Conservation (phyloP, 2,113 vertebrate species). For the Psittacus erithacus region DNA sequence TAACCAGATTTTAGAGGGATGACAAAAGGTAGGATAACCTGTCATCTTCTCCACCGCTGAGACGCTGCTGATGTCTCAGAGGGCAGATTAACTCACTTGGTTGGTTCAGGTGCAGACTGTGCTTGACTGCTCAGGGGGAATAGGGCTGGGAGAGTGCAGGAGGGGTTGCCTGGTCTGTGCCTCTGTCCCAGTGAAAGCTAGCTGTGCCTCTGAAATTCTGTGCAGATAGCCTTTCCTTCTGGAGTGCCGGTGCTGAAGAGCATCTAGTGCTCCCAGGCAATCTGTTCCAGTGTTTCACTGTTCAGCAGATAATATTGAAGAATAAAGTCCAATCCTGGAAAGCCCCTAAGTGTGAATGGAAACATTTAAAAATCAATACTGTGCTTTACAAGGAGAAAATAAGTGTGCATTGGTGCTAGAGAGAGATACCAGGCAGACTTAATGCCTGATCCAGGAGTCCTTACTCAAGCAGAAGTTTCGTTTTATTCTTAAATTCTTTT, state of each 20-base stretch:
- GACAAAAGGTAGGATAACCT: neutral
- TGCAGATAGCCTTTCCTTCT: neutral
- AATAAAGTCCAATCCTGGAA: constrained; percentile 46
- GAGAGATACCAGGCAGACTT: neutral
- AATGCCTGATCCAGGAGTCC: neutral
- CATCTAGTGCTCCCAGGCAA: neutral
- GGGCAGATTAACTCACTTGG: neutral
- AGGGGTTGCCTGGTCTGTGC: neutral
- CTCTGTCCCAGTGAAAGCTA: neutral
- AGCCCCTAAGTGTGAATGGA: constrained; percentile 53
- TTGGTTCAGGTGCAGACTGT: neutral
- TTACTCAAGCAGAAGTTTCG: constrained; percentile 31
- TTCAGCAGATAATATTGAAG: constrained; percentile 14
- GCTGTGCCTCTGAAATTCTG: neutral
- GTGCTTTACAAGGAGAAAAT: constrained; percentile 59
- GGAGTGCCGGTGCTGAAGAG: neutral
- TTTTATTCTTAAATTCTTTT: constrained; percentile 40
- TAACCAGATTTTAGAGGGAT: neutral
- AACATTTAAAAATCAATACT: constrained; percentile 52
- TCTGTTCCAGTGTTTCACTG: constrained; percentile 10
- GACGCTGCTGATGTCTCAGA: neutral
- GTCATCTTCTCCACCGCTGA: neutral
- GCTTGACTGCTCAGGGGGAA: neutral
- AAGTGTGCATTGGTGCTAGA: neutral
- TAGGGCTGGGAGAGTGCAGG: neutral